A percentile compares a stretch with the other conserved stretches of the same genome.
These are phyloP conservation scores for Oithona nana DNA, from an alignment of 2,888 invertebrate genomes.

Conservation along the genomic window DNA sequence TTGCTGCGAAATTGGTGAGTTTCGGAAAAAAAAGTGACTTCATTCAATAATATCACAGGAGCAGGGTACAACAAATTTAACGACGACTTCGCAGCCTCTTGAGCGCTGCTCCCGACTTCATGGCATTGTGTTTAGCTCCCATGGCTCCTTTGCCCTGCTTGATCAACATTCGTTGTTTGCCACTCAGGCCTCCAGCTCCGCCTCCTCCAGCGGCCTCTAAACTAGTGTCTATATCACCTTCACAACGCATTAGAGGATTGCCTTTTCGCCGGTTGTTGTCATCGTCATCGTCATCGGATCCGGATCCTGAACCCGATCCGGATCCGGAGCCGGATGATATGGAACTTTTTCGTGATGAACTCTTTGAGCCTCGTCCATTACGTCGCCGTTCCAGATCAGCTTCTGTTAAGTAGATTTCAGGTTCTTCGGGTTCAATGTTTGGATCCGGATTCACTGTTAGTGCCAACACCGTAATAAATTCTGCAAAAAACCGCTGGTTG, in stretches of 20 bases:
- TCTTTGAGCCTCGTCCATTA: background rate
- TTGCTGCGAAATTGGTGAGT: too few species aligned
- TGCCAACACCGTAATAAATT: conserved; percentile 6
- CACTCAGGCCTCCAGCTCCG: background rate
- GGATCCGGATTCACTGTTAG: conserved; percentile 13
- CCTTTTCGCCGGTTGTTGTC: background rate
- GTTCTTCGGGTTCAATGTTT: conserved; percentile 14
- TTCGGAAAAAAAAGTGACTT: too few species aligned
- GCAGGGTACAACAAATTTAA: too few species aligned
- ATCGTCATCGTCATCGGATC: background rate
- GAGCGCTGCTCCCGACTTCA: conserved; percentile 7
- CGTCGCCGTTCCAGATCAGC: background rate
- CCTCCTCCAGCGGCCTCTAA: background rate
- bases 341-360: background rate
- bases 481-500: conserved; percentile 17
- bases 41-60: too few species aligned
- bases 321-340: background rate
- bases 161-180: conserved; percentile 11
- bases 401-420: conserved; percentile 6
- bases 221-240: conserved; percentile 4
- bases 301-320: background rate
- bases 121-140: conserved; percentile 11
- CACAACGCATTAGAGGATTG: background rate
- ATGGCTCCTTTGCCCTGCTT: conserved; percentile 12
- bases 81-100: background rate